These are phyloP conservation scores for Paracanthobrama guichenoti DNA, from an alignment of 2,113 vertebrate species.

Conservation along the genomic window DNA sequence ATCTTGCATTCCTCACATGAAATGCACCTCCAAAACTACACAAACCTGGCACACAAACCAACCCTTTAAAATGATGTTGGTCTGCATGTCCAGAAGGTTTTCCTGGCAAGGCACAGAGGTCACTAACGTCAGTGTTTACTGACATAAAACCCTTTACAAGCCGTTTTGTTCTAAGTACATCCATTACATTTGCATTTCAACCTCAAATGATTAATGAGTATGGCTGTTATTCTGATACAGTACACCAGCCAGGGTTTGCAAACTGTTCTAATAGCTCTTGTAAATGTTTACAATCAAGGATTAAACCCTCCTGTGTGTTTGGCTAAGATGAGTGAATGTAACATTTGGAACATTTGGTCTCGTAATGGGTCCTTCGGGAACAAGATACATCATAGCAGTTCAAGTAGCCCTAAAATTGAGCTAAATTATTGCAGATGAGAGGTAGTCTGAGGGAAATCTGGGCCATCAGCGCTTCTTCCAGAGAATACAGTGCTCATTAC, in stretches of 20 bases:
- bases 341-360: constrained; percentile 16
- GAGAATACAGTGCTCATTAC: background rate
- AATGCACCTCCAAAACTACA: background rate
- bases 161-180: background rate
- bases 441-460: background rate
- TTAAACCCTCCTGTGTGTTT: constrained; percentile 27
- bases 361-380: constrained; percentile 7
- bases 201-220: constrained; percentile 14
- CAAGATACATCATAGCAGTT: constrained; percentile 11
- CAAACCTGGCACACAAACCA: background rate
- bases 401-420: constrained; percentile 9
- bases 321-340: constrained; percentile 17
- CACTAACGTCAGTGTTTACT: background rate
- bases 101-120: constrained; percentile 8
- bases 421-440: constrained; percentile 25
- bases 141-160: background rate
- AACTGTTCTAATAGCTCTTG: constrained; percentile 31
- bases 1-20: background rate
- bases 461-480: background rate
- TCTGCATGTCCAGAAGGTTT: constrained; percentile 11
- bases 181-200: constrained; percentile 27
- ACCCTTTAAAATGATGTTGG: background rate
- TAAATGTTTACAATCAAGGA: constrained; percentile 46
- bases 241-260: constrained; percentile 16
- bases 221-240: background rate